Evolutionary conservation across 2,113 vertebrate genomes (phyloP), one percentile per base, ranked within the genome.

Genomic region (Buteo buteo): DNA sequence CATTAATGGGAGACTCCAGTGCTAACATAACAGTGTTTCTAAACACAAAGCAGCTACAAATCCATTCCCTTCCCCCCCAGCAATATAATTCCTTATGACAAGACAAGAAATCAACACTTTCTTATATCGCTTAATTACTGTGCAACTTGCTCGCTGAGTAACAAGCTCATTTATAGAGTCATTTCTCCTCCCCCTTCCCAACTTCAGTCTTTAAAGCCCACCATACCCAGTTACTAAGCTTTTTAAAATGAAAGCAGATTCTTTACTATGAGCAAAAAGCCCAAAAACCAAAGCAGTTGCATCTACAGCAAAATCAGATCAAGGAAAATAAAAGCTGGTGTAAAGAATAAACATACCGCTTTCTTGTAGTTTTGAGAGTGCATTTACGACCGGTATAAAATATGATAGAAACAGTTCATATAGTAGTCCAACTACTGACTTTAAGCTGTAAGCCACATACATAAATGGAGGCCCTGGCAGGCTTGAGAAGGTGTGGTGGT

Each of bases 281-380:
- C 93, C 95, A 84, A 93, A 94, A 97, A 97, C n/a, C 94, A 97
- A 95, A 98, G 97, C 98, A 98, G 89, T 98, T 98, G 94, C 97
- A 98, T 97, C 98, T 98, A 99, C 95, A 99, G 97, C 97, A 97
- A 98, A 98, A 98, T 98, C 92, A 98, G 95, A 98, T 93, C 96
- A 98, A 98, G 96, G 97, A 98, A 98, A 98, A 97, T 90, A 99
- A 98, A 98, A 98, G 98, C 99, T 99, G 98, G 98, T 99, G 98
- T 98, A 98, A 99, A 99, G 98, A 98, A 98, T 98, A 98, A 98
- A 99, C 99, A 99, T 99, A 99, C 99, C 99, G 98, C 99, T 99
- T 99, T 99, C 99, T 98, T 99, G 99, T 98, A 98, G 99, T 99
- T 99, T 99, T 98, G 98, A 98, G 98, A 98, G 98, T 98, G 98